Evolutionary conservation across 2,888 invertebrate genomes (phyloP), one percentile per base, ranked within the genome.

Genomic region (Trisateles emortualis): DNA sequence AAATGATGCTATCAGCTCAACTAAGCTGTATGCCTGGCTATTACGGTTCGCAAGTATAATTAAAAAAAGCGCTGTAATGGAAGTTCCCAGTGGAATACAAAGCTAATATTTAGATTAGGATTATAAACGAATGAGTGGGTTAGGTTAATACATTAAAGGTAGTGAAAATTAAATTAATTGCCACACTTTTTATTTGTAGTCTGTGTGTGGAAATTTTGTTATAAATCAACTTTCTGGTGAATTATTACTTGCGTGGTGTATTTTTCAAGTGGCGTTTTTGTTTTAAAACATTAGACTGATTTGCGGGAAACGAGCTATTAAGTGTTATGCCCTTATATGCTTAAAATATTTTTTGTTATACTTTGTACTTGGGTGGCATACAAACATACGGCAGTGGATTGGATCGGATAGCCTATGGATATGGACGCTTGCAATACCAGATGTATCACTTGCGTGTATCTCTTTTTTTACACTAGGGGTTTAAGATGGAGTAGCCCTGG

Each of bases 91-190:
- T 39, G 49, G 64, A 42, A 40, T 35, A 36, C 39, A 33, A 49
- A 30, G 36, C 35, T 38, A 52, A 52, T 53, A 50, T 59, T 68
- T 47, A 40, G 43, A 44, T 52, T 44, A 46, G 39, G 50, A 48
- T 57, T 57, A 59, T 64, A 63, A 61, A 61, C 59, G 62, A 64
- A 55, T 51, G 56, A 68, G 51, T 38, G 54, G 32, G 59, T 57
- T 64, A 60, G 55, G 64, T 64, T 55, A 60, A 41, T 49, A 57
- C 61, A 50, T 62, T 58, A 67, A 40, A 62, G 54, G 48, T 59
- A 62, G 65, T 58, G 63, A 64, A 67, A 76, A 69, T 78, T 72
- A 72, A 73, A 77, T 77, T 77, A 78, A 79, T 78, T 74, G 73
- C 72, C 70, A 47, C 38, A 67, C 68, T 68, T 78, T 74, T 72